These are phyloP conservation scores for Ornithoptera priamus DNA, from an alignment of 2,888 invertebrate genomes.

Conservation along the genomic window DNA sequence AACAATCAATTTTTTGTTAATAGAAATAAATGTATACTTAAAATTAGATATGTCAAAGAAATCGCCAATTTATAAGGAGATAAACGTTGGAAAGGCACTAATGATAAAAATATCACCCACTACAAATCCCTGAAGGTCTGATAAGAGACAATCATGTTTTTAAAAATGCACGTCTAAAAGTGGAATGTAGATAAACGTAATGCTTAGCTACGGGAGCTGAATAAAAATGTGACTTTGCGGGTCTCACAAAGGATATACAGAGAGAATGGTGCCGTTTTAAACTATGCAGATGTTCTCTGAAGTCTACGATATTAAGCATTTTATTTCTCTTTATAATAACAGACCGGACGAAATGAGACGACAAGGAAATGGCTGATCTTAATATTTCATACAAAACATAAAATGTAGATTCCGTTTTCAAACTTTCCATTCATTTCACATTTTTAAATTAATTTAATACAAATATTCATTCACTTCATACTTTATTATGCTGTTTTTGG, in stretches of 20 bases:
- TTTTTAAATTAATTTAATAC: too few relatives aligned
- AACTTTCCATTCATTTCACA: too few relatives aligned
- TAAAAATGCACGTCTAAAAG: constrained; percentile 17
- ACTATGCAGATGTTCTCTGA: constrained; percentile 21
- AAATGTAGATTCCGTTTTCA: too few relatives aligned
- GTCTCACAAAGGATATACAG: constrained; percentile 23
- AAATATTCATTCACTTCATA: too few relatives aligned
- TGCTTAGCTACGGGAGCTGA: constrained; percentile 16
- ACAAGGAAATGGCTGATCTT: background rate
- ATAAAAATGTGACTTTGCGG: constrained; percentile 26
- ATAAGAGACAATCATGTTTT: constrained; percentile 15
- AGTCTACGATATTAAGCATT: constrained; percentile 14
- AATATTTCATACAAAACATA: background rate
- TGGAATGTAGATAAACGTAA: constrained; percentile 24
- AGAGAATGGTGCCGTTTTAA: constrained; percentile 23
- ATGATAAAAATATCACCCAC: too few relatives aligned
- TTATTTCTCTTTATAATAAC: constrained; percentile 15
- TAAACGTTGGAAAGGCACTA: too few relatives aligned
- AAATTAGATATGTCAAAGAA: too few relatives aligned
- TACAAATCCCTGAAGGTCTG: background rate
- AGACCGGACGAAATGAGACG: constrained; percentile 4
- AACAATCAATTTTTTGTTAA: too few relatives aligned
- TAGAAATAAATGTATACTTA: too few relatives aligned
- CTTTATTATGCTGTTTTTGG: too few relatives aligned
- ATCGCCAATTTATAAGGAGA: too few relatives aligned